phyloP scores from a whole-genome alignment of 2,888 invertebrate species.

The Athalia rosae region DNA sequence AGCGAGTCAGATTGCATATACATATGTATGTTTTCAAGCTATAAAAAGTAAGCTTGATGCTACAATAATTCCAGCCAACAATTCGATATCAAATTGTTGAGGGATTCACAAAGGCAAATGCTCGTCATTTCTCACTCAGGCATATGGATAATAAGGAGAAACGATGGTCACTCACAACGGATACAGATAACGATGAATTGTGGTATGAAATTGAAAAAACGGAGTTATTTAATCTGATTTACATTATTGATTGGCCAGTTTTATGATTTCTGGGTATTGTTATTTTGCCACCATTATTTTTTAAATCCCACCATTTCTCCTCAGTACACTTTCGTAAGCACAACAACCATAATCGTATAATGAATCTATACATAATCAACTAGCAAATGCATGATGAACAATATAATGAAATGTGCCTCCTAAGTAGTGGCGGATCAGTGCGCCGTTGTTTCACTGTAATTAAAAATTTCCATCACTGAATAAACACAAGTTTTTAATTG shows the following conservation, averaged over 20 bases:
- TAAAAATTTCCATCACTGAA: slow-evolving; percentile 66
- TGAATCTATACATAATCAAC: slow-evolving; percentile 22
- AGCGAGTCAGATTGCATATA: slow-evolving; percentile 12
- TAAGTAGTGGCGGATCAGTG: slow-evolving; percentile 71
- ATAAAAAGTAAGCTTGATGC: slow-evolving; percentile 1
- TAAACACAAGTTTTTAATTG: slow-evolving; percentile 50
- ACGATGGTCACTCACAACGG: background rate
- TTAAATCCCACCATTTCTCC: background rate
- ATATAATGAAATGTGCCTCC: slow-evolving; percentile 70
- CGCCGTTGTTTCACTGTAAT: slow-evolving; percentile 72
- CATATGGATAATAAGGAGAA: slow-evolving; percentile 23
- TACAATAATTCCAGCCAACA: slow-evolving; percentile 6
- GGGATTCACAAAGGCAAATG: background rate
- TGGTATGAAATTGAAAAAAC: background rate
- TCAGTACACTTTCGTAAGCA: slow-evolving; percentile 6
- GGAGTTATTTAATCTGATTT: background rate
- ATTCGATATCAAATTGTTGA: slow-evolving; percentile 24
- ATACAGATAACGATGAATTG: background rate
- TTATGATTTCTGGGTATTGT: too few species aligned
- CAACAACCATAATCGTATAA: slow-evolving; percentile 24
- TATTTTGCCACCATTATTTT: background rate
- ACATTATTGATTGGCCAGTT: too few species aligned
- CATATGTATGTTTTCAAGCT: slow-evolving; percentile 20
- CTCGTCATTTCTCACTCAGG: slow-evolving; percentile 12
- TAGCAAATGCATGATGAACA: slow-evolving; percentile 60